Conservation (phyloP, 2,113 vertebrate species). For the Psephotus haematonotus region DNA sequence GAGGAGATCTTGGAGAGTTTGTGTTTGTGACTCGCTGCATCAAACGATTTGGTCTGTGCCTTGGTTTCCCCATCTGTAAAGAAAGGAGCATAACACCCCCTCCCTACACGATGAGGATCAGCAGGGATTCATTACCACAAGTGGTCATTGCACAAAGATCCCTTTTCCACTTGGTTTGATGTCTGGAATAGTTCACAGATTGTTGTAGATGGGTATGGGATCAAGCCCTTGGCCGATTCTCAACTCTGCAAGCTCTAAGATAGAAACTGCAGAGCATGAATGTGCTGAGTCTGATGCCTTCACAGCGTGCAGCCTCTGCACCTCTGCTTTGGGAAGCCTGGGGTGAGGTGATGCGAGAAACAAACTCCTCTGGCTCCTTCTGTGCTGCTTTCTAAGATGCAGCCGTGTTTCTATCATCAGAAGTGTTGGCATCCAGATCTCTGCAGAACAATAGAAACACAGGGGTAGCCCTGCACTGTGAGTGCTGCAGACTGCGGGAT, state of each 20-base stretch:
- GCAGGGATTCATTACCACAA: neutral
- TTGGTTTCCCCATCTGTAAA: neutral
- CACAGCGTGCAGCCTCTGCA: accelerated
- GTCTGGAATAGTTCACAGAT: neutral
- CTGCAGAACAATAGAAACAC: neutral
- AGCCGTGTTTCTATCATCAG: accelerated
- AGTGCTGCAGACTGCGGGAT: neutral
- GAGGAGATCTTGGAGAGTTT: neutral
- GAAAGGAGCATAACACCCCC: neutral
- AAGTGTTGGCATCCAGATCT: neutral
- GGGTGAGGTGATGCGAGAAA: neutral
- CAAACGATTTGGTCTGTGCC: neutral
- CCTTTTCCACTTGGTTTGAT: neutral
- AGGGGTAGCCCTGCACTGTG: neutral
- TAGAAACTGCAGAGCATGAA: neutral
- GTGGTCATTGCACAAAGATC: neutral
- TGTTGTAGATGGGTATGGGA: accelerated
- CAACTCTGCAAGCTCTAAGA: neutral
- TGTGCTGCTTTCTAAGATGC: neutral
- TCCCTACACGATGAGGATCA: accelerated
- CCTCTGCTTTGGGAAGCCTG: neutral
- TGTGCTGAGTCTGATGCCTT: accelerated
- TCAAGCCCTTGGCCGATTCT: neutral
- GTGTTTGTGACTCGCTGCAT: neutral
- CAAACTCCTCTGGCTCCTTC: neutral